Conservation (phyloP, 2,797 vertebrate species). For the Phrynocephalus forsythii region DNA sequence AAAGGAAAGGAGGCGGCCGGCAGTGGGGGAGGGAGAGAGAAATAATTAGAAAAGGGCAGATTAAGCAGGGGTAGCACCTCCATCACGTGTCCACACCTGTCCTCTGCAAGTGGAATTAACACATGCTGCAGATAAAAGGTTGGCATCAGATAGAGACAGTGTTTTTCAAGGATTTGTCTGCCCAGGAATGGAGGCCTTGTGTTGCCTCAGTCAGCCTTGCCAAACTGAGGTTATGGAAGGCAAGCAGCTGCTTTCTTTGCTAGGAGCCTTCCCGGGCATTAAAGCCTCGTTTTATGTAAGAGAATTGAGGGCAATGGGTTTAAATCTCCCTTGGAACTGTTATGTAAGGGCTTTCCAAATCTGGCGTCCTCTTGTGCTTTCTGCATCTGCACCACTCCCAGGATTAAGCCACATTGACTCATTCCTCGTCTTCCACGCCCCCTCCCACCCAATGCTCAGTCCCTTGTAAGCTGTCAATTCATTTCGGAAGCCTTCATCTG, state of each 20-base stretch:
- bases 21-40: no score
- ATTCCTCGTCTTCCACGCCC: background rate
- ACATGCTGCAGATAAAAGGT: background rate
- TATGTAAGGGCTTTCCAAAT: conserved; percentile 33
- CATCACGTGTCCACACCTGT: no score
- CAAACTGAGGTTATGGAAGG: background rate
- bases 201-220: background rate
- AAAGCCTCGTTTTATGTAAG: conserved; percentile 23
- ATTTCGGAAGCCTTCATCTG: background rate
- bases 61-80: no score
- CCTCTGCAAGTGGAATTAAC: background rate
- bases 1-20: no score
- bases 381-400: conserved; percentile 21
- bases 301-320: conserved; percentile 10
- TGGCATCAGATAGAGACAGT: background rate
- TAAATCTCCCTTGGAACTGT: conserved; percentile 23
- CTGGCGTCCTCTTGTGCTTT: background rate
- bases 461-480: background rate
- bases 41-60: no score
- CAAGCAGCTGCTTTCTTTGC: background rate
- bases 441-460: background rate
- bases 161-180: background rate
- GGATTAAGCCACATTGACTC: conserved; percentile 7
- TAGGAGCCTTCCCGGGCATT: background rate
- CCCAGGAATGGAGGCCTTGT: background rate